These are phyloP conservation scores for Chondrosia reniformis DNA, from an alignment of 37 sponge, comb jelly and placozoan species.

Conservation along the genomic window DNA sequence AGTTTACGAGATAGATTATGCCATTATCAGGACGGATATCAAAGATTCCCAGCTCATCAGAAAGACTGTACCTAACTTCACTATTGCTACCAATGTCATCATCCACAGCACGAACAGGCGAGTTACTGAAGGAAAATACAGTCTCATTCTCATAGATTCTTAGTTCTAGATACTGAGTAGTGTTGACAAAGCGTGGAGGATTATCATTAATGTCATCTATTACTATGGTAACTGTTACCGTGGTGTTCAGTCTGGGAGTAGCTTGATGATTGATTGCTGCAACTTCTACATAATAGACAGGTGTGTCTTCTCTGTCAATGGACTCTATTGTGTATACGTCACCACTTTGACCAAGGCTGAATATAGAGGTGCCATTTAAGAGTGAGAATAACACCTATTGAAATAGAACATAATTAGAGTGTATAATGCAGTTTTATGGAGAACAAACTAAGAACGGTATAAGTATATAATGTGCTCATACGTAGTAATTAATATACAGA, in stretches of 20 bases:
- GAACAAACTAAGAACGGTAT: too few relatives aligned
- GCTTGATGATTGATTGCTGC: background rate
- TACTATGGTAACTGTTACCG: slow-evolving; percentile 12
- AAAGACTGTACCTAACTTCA: slow-evolving; percentile 25
- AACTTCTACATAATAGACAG: background rate
- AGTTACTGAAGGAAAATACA: background rate
- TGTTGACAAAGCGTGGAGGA: slow-evolving; percentile 35
- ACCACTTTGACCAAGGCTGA: slow-evolving; percentile 45
- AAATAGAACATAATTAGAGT: too few relatives aligned
- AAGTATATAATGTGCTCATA: too few relatives aligned
- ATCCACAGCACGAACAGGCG: slow-evolving; percentile 28
- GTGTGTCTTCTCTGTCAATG: slow-evolving; percentile 2
- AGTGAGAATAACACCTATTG: background rate
- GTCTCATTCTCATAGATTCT: background rate
- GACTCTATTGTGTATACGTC: slow-evolving; percentile 14
- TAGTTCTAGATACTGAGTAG: background rate
- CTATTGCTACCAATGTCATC: slow-evolving; percentile 33
- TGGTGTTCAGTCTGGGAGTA: background rate
- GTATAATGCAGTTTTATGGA: too few relatives aligned
- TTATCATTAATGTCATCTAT: slow-evolving; percentile 58
- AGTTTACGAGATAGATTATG: slow-evolving; percentile 10
- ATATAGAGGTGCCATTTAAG: slow-evolving; percentile 13
- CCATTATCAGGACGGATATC: slow-evolving; percentile 34
- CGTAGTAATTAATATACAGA: too few relatives aligned
- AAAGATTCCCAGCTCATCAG: slow-evolving; percentile 9